Percentiles rank a stretch among this genome's conserved stretches.
Evolutionary conservation across 2,113 vertebrate genomes (phyloP).

Genomic region (Catagonus wagneri): DNA sequence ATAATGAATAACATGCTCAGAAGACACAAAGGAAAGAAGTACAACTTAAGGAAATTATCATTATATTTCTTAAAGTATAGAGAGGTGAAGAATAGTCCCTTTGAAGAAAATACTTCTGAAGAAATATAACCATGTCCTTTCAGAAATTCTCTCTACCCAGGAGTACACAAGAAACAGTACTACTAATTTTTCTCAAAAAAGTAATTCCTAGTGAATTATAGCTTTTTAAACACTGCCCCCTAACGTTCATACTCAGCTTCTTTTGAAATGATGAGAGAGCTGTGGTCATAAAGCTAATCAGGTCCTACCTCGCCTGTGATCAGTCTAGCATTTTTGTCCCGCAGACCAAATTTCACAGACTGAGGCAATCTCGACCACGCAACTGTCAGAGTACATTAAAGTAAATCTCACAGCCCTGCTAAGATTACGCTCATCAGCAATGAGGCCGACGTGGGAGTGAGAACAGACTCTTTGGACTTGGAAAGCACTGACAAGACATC

Average conservation of each 20-base stretch:
- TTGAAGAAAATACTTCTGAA: neutral
- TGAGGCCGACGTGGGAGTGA: conserved; percentile 68
- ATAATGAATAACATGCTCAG: conserved; percentile 32
- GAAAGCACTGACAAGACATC: conserved; percentile 55
- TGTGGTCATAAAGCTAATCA: neutral
- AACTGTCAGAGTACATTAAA: conserved; percentile 70
- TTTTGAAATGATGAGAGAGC: conserved; percentile 38
- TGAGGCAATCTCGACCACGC: conserved; percentile 66
- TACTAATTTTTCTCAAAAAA: conserved; percentile 34
- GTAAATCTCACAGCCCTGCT: conserved; percentile 56
- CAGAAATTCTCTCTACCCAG: neutral
- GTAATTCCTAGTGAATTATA: conserved; percentile 53
- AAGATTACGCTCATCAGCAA: conserved; percentile 73
- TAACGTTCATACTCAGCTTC: conserved; percentile 66
- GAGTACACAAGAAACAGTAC: neutral
- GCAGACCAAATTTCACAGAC: conserved; percentile 65
- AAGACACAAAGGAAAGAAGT: conserved; percentile 51
- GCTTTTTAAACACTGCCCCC: conserved; percentile 86
- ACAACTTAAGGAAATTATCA: neutral
- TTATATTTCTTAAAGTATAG: conserved; percentile 16
- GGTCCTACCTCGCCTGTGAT: conserved; percentile 59
- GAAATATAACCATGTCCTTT: conserved; percentile 22
- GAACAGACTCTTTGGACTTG: conserved; percentile 59
- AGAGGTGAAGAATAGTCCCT: neutral
- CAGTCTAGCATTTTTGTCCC: conserved; percentile 58